These are phyloP conservation scores for Rosalia funebris DNA, from an alignment of 2,888 invertebrate species.

Conservation along the genomic window DNA sequence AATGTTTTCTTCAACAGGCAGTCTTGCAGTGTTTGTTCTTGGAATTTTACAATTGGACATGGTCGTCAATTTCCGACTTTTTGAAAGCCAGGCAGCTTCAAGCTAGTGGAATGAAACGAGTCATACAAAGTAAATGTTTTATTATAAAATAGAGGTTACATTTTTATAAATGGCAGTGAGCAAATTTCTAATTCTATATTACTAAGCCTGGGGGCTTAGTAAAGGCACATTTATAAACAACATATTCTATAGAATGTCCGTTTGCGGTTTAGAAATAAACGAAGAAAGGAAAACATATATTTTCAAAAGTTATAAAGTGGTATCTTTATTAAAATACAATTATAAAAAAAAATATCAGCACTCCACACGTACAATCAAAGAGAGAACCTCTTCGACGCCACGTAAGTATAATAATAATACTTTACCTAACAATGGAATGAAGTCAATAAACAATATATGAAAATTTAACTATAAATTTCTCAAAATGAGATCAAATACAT, in stretches of 20 bases:
- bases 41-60: too few species aligned
- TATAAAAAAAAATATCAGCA: constrained; percentile 20
- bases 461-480: constrained; percentile 29
- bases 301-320: constrained; percentile 28
- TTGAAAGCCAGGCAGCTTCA: too few species aligned
- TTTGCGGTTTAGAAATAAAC: too few species aligned
- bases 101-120: too few species aligned
- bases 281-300: constrained; percentile 14
- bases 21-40: too few species aligned
- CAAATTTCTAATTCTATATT: constrained; percentile 40
- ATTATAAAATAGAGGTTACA: constrained; percentile 26
- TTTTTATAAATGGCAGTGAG: constrained; percentile 45
- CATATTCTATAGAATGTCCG: constrained; percentile 21
- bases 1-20: too few species aligned
- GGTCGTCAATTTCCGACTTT: too few species aligned
- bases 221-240: constrained; percentile 40
- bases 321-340: constrained; percentile 23
- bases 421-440: constrained; percentile 22
- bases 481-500: constrained; percentile 31
- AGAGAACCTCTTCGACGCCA: neutral
- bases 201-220: constrained; percentile 38
- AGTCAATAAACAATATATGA: constrained; percentile 29
- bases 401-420: constrained; percentile 10
- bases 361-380: neutral
- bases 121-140: constrained; percentile 14